These are phyloP conservation scores for Epinephelus malabaricus DNA, from an alignment of 2,797 vertebrate genomes.

Conservation along the genomic window DNA sequence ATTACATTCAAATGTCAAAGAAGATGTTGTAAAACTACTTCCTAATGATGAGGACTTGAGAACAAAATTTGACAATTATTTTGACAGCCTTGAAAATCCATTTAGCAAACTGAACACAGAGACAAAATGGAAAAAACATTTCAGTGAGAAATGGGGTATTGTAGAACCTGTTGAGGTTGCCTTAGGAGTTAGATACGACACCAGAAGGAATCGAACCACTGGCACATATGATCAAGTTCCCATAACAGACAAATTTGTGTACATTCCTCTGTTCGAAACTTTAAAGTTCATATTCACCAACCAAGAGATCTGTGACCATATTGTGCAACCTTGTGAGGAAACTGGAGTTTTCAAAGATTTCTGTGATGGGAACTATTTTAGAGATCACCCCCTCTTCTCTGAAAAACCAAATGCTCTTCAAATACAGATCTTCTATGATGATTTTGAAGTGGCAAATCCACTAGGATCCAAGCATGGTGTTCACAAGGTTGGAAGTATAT, in stretches of 20 bases:
- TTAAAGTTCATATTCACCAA: conserved; percentile 22
- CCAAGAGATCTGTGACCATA: background rate
- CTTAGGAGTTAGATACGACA: conserved; percentile 2
- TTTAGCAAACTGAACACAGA: conserved; percentile 27
- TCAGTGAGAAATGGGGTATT: conserved; percentile 14
- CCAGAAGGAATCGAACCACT: conserved; percentile 25
- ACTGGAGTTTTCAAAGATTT: conserved; percentile 21
- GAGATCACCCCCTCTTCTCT: conserved; percentile 4
- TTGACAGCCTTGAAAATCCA: conserved; percentile 13
- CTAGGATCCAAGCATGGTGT: conserved; percentile 22
- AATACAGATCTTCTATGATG: conserved; percentile 21
- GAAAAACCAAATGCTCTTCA: conserved; percentile 12
- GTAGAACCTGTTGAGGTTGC: conserved; percentile 26
- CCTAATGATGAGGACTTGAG: background rate
- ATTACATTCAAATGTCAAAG: conserved; percentile 13
- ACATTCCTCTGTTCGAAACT: conserved; percentile 11
- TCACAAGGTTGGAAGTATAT: conserved; percentile 26
- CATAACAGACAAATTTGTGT: conserved; percentile 30
- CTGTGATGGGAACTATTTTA: conserved; percentile 33
- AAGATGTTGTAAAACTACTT: conserved; percentile 13
- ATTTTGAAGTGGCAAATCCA: conserved; percentile 16
- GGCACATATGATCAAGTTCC: conserved; percentile 35
- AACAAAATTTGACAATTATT: conserved; percentile 21
- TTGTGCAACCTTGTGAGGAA: conserved; percentile 16
- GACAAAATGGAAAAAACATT: conserved; percentile 28